Evolutionary conservation across 1,140 invertebrate genomes (phyloP).

Genomic region (Temnothorax nylanderi): DNA sequence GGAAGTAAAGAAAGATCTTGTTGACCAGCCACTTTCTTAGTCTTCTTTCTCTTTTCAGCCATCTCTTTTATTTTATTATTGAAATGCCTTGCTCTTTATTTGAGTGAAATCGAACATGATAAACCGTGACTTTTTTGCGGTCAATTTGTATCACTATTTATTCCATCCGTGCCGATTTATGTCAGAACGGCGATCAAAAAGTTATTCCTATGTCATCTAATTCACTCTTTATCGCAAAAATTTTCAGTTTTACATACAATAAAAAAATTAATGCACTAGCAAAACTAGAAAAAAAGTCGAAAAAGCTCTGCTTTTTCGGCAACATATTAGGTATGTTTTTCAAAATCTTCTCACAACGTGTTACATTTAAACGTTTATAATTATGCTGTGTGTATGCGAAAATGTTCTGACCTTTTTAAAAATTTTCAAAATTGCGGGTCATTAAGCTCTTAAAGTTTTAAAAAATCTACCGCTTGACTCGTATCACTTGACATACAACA

Average conservation of each 20-base stretch:
- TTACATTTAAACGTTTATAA: neutral
- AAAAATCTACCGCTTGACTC: constrained; percentile 10
- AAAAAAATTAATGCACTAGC: neutral
- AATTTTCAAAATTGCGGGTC: neutral
- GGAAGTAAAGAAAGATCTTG: neutral
- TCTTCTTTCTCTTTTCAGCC: too few species aligned
- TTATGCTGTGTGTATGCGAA: neutral
- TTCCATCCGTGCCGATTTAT: neutral
- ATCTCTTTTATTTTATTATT: neutral
- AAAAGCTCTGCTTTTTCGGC: neutral
- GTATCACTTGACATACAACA: constrained; percentile 9
- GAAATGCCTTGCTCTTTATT: neutral
- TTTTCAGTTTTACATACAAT: neutral
- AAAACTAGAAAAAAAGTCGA: constrained; percentile 4
- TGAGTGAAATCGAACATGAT: neutral
- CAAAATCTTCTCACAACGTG: neutral
- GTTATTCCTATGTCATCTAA: neutral
- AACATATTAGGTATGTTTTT: too few species aligned
- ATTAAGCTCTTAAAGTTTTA: neutral
- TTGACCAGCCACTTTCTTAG: neutral
- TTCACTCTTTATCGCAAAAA: neutral
- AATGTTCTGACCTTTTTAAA: neutral
- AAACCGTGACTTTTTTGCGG: neutral
- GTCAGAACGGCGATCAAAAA: neutral
- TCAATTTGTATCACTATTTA: neutral